A percentile compares a stretch with the other conserved stretches of the same genome.
Evolutionary conservation across 2,888 invertebrate genomes (phyloP).

Genomic region (Metopia argyrocephala): DNA sequence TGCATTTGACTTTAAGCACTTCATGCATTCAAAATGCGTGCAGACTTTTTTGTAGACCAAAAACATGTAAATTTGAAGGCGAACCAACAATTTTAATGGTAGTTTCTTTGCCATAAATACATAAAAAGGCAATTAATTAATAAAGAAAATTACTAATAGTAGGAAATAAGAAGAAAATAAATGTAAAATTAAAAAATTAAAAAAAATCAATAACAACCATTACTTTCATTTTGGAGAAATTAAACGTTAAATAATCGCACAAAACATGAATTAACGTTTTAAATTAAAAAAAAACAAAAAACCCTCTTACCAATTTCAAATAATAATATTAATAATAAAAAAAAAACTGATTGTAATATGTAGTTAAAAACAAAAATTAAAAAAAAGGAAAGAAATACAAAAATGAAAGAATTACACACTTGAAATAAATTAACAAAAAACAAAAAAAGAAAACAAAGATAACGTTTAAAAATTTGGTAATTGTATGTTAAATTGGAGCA

Average conservation of each 20-base stretch:
- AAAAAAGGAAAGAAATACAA: neutral
- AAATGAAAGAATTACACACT: slow-evolving; percentile 47
- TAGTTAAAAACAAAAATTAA: slow-evolving; percentile 12
- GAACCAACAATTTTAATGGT: slow-evolving; percentile 9
- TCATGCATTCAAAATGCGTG: slow-evolving; percentile 16
- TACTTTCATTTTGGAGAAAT: slow-evolving; percentile 43
- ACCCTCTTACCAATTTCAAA: too few species aligned
- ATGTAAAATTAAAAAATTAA: slow-evolving; percentile 9
- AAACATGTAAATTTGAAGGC: slow-evolving; percentile 17
- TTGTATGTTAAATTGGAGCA: slow-evolving; percentile 58
- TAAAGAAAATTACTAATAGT: slow-evolving; percentile 30
- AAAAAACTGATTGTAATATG: slow-evolving; percentile 13
- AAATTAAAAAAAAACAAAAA: slow-evolving; percentile 2
- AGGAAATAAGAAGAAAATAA: slow-evolving; percentile 40
- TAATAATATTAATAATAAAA: neutral
- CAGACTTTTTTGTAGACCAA: neutral
- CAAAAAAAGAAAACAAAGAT: neutral
- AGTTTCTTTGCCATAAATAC: neutral
- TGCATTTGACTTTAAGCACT: too few species aligned
- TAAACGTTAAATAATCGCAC: slow-evolving; percentile 34
- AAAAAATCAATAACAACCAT: slow-evolving; percentile 34
- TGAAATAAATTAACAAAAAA: slow-evolving; percentile 54
- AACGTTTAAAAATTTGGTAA: slow-evolving; percentile 50
- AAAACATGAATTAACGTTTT: slow-evolving; percentile 30
- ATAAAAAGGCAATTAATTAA: slow-evolving; percentile 3